These are phyloP conservation scores for Melanotus villosus DNA, from an alignment of 2,888 invertebrate species.

Conservation along the genomic window DNA sequence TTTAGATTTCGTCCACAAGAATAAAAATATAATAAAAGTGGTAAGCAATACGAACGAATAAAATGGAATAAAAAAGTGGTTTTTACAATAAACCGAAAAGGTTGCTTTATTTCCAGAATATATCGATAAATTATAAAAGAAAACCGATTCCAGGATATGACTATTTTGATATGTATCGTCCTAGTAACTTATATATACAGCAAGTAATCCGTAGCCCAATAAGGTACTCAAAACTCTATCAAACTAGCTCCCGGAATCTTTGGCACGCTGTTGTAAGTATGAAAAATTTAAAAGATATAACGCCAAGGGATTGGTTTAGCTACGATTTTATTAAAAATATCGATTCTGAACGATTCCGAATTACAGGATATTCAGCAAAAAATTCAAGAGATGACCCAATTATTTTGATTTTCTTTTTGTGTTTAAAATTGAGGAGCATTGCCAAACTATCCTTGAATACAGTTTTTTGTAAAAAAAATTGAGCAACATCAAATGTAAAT, in stretches of 20 bases:
- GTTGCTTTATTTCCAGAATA: constrained; percentile 56
- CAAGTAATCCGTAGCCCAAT: constrained; percentile 24
- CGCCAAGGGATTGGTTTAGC: too few species aligned
- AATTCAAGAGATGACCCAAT: too few species aligned
- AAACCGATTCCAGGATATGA: constrained; percentile 54
- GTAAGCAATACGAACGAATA: too few species aligned
- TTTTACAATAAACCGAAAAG: not conserved
- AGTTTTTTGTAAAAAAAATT: too few species aligned
- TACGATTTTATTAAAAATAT: not conserved
- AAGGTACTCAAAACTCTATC: constrained; percentile 20
- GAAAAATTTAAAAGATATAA: not conserved
- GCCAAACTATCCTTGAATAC: too few species aligned
- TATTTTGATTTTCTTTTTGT: too few species aligned
- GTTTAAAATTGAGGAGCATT: too few species aligned
- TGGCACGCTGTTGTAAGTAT: constrained; percentile 34
- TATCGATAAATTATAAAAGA: constrained; percentile 57
- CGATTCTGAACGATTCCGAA: constrained; percentile 33
- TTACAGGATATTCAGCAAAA: too few species aligned
- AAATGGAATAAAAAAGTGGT: too few species aligned
- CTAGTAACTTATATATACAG: constrained; percentile 15
- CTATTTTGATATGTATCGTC: constrained; percentile 46
- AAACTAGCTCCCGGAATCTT: constrained; percentile 14
- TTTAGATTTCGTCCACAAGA: too few species aligned
- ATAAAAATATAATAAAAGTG: too few species aligned
- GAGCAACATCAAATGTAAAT: too few species aligned